phyloP scores from a whole-genome alignment of 2,888 invertebrate genomes.

The Orchestes rusci region DNA sequence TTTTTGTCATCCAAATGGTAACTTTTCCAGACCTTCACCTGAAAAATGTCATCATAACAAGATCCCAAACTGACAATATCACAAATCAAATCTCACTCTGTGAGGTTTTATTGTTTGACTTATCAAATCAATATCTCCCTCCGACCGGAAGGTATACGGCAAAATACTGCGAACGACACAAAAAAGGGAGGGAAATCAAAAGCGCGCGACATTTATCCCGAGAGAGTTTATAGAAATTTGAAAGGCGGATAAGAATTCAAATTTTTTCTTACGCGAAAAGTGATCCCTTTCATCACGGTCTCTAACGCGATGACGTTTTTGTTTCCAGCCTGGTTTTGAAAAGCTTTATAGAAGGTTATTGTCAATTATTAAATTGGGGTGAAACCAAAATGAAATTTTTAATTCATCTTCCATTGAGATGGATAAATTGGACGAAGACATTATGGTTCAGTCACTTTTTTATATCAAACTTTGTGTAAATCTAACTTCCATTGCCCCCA shows the following conservation, averaged over 20 bases:
- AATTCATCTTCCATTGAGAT: constrained; percentile 15
- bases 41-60: too few relatives aligned
- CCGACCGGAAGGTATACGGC: constrained; percentile 13
- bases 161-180: constrained; percentile 11
- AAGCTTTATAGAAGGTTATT: constrained; percentile 23
- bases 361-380: constrained; percentile 23
- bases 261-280: constrained; percentile 12
- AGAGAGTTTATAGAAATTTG: constrained; percentile 16
- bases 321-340: constrained; percentile 19
- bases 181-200: constrained; percentile 12
- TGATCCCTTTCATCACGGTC: constrained; percentile 16
- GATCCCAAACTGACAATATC: too few relatives aligned
- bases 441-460: too few relatives aligned
- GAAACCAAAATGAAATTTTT: constrained; percentile 16
- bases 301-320: constrained; percentile 20
- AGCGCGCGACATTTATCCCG: constrained; percentile 16
- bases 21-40: too few relatives aligned
- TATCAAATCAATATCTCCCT: constrained; percentile 11
- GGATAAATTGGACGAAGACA: too few relatives aligned
- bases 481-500: too few relatives aligned
- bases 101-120: constrained; percentile 11
- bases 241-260: constrained; percentile 17
- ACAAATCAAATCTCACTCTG: too few relatives aligned
- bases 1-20: too few relatives aligned
- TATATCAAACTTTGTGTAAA: too few relatives aligned